phyloP scores from a whole-genome alignment of 2,888 invertebrate genomes.

The Tinea semifulvella region DNA sequence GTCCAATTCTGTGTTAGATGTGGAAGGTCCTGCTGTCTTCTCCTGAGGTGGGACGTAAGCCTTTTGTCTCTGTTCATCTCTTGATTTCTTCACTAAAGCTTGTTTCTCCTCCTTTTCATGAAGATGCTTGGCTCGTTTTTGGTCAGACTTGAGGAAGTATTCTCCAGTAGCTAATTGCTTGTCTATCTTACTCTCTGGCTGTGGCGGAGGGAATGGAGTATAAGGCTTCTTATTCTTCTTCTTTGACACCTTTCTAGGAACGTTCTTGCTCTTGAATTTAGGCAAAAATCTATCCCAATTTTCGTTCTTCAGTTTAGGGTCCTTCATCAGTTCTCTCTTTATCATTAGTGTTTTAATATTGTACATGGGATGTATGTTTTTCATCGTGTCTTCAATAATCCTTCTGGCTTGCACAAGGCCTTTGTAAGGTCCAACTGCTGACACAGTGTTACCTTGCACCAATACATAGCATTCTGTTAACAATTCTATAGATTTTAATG shows the following conservation, averaged over 20 bases:
- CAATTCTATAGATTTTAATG: conserved; percentile 95
- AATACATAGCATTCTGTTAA: conserved; percentile 96
- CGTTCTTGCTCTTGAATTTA: conserved; percentile 89
- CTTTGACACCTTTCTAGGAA: conserved; percentile 88
- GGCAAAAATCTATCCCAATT: conserved; percentile 98
- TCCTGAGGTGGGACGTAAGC: conserved; percentile 87
- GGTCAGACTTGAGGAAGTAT: conserved; percentile 92
- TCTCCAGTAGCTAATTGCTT: conserved; percentile 94
- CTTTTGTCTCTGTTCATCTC: conserved; percentile 80
- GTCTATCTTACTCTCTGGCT: conserved; percentile 92
- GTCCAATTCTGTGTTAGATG: conserved; percentile 60
- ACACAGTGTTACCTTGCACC: conserved; percentile 97
- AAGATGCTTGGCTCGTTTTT: conserved; percentile 74
- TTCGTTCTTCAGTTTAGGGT: conserved; percentile 89
- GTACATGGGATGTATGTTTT: conserved; percentile 98
- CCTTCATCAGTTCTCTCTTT: conserved; percentile 92
- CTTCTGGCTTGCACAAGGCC: conserved; percentile 87
- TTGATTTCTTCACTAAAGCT: conserved; percentile 73
- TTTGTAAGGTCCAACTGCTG: conserved; percentile 94
- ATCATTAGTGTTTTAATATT: conserved; percentile 98
- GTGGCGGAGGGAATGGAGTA: conserved; percentile 97
- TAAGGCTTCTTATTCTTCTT: conserved; percentile 89
- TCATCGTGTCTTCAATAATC: conserved; percentile 97
- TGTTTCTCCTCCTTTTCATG: conserved; percentile 84
- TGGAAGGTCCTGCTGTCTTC: conserved; percentile 28